Conservation (phyloP, 2,797 vertebrate species). For the Sitta carolinensis region DNA sequence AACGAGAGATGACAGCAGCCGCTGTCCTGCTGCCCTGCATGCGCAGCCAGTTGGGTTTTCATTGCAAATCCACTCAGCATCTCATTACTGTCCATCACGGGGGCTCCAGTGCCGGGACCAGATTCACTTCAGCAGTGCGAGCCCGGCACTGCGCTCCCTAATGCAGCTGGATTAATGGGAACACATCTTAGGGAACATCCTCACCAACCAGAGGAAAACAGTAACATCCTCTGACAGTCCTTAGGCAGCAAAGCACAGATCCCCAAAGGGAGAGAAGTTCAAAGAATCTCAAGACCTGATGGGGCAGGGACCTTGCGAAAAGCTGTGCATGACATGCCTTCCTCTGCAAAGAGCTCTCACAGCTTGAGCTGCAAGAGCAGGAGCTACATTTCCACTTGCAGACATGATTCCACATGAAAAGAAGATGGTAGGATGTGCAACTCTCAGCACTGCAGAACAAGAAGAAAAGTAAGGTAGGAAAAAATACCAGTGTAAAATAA, state of each 20-base stretch:
- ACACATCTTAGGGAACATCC: conserved; percentile 27
- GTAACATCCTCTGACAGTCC: conserved; percentile 33
- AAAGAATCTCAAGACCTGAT: conserved; percentile 6
- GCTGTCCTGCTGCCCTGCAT: not conserved
- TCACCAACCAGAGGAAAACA: not conserved
- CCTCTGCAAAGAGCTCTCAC: conserved; percentile 22
- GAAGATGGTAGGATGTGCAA: not conserved
- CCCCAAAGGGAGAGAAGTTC: conserved; percentile 22
- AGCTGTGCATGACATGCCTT: not conserved
- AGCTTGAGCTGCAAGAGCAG: conserved; percentile 15
- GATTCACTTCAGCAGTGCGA: not conserved
- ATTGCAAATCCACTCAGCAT: not conserved
- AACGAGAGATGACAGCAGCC: not conserved
- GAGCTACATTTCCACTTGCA: conserved; percentile 1
- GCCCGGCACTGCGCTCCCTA: not conserved
- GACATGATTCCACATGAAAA: conserved; percentile 19
- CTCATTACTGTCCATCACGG: conserved; percentile 21
- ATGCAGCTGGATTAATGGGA: not conserved
- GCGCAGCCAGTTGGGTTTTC: not conserved
- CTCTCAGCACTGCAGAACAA: not conserved
- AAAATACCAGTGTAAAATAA: not conserved
- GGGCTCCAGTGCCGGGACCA: not conserved
- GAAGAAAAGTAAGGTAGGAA: conserved; percentile 1
- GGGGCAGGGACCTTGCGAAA: not conserved
- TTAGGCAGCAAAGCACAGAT: conserved; percentile 19